Conservation (phyloP, 2,113 vertebrate species). For the Probosciger aterrimus region DNA sequence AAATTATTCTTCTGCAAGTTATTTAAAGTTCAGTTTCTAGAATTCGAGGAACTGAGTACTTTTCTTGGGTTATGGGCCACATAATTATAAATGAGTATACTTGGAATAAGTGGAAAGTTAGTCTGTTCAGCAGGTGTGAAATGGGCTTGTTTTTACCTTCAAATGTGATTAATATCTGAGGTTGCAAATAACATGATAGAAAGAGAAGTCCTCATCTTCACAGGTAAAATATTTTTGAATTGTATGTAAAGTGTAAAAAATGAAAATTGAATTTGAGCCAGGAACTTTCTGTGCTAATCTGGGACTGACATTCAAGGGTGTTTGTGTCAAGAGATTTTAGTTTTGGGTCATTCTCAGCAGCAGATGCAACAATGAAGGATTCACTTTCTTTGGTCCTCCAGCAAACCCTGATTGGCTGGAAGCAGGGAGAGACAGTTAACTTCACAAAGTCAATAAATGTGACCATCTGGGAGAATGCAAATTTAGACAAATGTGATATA, state of each 20-base stretch:
- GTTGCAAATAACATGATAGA: background rate
- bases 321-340: conserved; percentile 27
- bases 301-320: background rate
- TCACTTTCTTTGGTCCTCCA: background rate
- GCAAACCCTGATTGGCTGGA: background rate
- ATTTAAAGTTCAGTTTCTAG: background rate
- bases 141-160: background rate
- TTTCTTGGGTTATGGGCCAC: background rate
- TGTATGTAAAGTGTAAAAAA: background rate
- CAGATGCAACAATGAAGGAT: conserved; percentile 20
- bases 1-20: background rate
- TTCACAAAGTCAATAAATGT: conserved; percentile 37
- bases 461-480: conserved; percentile 18
- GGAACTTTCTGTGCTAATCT: conserved; percentile 8
- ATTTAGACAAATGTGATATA: conserved; percentile 49
- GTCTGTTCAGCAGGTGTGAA: background rate
- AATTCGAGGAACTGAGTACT: background rate
- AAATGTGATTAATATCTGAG: background rate
- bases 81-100: background rate
- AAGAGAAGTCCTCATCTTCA: background rate
- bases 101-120: background rate
- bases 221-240: background rate
- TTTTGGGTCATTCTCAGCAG: conserved; percentile 16
- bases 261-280: background rate
- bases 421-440: background rate